phyloP scores from a whole-genome alignment of 2,888 invertebrate genomes.

The Netelia inedita region DNA sequence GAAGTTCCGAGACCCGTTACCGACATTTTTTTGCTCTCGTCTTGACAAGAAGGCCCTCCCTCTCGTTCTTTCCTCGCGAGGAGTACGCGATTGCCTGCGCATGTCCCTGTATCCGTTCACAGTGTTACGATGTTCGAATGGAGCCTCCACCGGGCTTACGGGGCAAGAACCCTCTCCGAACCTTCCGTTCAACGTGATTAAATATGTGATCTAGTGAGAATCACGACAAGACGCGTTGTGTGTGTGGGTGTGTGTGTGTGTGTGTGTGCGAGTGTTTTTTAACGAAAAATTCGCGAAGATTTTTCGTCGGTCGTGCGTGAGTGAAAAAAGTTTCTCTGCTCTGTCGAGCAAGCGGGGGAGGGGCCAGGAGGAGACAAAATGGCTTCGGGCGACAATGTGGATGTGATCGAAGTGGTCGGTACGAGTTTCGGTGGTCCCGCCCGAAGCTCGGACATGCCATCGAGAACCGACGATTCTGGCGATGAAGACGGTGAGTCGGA shows the following conservation, averaged over 20 bases:
- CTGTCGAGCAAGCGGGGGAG: slow-evolving; percentile 62
- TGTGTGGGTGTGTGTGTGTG: background rate
- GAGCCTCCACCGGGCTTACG: slow-evolving; percentile 49
- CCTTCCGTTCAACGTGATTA: slow-evolving; percentile 35
- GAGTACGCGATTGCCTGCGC: background rate
- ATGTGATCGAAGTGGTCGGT: slow-evolving; percentile 92
- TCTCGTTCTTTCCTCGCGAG: background rate
- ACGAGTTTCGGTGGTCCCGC: slow-evolving; percentile 85
- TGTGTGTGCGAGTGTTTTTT: background rate
- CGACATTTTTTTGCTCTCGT: slow-evolving; percentile 48
- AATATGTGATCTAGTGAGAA: slow-evolving; percentile 42
- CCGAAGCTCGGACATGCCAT: slow-evolving; percentile 86
- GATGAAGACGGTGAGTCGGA: slow-evolving; percentile 88
- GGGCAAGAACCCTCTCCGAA: slow-evolving; percentile 21
- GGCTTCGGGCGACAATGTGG: slow-evolving; percentile 94
- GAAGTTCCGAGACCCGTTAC: slow-evolving; percentile 67
- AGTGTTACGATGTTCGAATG: slow-evolving; percentile 45
- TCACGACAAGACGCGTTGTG: slow-evolving; percentile 12
- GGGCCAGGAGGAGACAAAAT: slow-evolving; percentile 86
- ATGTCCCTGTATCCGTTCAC: background rate
- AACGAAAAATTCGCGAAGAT: slow-evolving; percentile 62
- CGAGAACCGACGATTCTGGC: slow-evolving; percentile 86
- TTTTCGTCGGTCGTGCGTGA: slow-evolving; percentile 45
- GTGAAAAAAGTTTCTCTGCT: slow-evolving; percentile 19
- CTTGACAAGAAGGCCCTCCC: slow-evolving; percentile 10